Evolutionary conservation across 2,113 vertebrate genomes (phyloP).

Genomic region (Erythrolamprus reginae): DNA sequence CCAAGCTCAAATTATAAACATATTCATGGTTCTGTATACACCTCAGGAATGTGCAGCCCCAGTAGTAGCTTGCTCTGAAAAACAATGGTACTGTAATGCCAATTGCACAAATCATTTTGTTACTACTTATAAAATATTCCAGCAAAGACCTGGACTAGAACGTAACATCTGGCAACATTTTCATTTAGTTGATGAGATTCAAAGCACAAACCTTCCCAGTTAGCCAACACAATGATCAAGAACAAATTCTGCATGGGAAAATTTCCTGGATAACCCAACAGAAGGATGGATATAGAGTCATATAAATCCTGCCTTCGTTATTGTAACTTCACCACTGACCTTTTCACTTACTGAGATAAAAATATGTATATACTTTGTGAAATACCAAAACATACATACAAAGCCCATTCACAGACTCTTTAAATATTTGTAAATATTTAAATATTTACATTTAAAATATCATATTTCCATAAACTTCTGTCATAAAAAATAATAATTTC

Average conservation of each 20-base stretch:
- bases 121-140: conserved; percentile 1
- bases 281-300: background rate
- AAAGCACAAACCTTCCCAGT: background rate
- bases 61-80: background rate
- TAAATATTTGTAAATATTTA: conserved; percentile 64
- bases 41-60: background rate
- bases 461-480: conserved; percentile 62
- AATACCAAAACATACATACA: conserved; percentile 57
- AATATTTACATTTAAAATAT: conserved; percentile 64
- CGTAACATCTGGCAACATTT: background rate
- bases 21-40: conserved; percentile 22
- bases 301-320: background rate
- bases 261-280: conserved; percentile 3
- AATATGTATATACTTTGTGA: conserved; percentile 48
- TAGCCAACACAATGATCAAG: background rate
- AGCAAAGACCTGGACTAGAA: background rate
- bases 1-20: conserved; percentile 9
- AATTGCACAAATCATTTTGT: conserved; percentile 20
- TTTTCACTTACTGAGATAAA: conserved; percentile 50
- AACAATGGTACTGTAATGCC: background rate
- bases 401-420: conserved; percentile 62
- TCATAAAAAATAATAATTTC: conserved; percentile 70
- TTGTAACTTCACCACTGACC: conserved; percentile 28
- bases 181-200: background rate
- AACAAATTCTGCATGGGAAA: background rate